Base-by-base conservation (phyloP, 1,140 invertebrate genomes). In the Ylistrum balloti region DNA sequence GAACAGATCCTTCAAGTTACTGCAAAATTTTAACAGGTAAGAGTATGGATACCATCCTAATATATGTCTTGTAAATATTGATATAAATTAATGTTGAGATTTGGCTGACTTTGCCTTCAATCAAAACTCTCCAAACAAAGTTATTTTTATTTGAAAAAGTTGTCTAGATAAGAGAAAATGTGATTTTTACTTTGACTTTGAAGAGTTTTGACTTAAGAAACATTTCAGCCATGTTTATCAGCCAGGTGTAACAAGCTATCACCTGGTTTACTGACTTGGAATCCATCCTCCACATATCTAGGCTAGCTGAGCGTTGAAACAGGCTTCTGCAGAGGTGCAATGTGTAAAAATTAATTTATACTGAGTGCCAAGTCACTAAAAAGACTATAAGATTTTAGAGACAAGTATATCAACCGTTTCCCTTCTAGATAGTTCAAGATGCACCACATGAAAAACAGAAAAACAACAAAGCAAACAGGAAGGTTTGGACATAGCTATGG, bases 211-310 rank as follows among this genome's bases (percentile, higher is more conserved):
- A 28, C n/a, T 28, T 22, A 45, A 0, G 17, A 45, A 17, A 45
- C 13, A 38, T 17, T 45, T 45, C 41, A 15, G 41, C 41, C 41
- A 13, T 38, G 13, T 38, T 38, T 38, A 38, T 28, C 0, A 74
- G 56, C 56, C 56, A 74, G 56, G 56, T 28, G n/a, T n/a, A 28
- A 17, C 22, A 0, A 22, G 56, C 17, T 45, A 45, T 74, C 56
- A 74, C 56, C 56, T 74, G 56, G 17, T 74, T 74, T 74, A 74
- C 56, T 28, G n/a, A 28, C 22, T 74, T 45, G 41, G 41, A 45
- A 13, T 45, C 56, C 22, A 28, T 74, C 56, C 56, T 74, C 56
- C 56, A 74, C 56, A 74, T 74, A 74, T 74, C 56, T n/a, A 74
- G 56, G 56, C 56, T 74, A 74, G 56, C n/a, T 17, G 56, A 74